A percentile compares a stretch with the other conserved stretches of the same genome.
Conservation (phyloP, 2,797 vertebrate genomes). For the Siniperca obscura region DNA sequence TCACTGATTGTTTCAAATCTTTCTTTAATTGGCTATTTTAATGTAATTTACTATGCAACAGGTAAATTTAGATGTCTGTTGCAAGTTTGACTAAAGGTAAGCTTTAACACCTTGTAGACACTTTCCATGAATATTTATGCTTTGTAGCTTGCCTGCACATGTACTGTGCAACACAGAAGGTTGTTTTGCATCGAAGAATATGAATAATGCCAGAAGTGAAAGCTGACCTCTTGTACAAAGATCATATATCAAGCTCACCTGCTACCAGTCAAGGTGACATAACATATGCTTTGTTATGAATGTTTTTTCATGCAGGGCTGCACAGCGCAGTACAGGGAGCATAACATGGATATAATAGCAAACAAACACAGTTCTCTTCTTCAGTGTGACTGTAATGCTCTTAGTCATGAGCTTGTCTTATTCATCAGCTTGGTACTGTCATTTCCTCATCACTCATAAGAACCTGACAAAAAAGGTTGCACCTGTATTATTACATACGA, state of each 20-base stretch:
- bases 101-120: constrained; percentile 54
- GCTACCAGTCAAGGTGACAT: constrained; percentile 56
- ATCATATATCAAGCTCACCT: constrained; percentile 67
- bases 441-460: background rate
- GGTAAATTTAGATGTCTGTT: constrained; percentile 48
- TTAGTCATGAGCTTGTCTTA: background rate
- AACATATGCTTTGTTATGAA: constrained; percentile 51
- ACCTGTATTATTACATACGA: background rate
- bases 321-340: background rate
- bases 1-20: background rate
- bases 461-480: background rate
- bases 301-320: constrained; percentile 29
- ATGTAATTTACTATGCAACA: constrained; percentile 43
- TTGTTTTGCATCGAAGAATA: constrained; percentile 66
- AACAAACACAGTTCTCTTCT: constrained; percentile 9
- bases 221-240: constrained; percentile 70
- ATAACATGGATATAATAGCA: background rate
- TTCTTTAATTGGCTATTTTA: background rate
- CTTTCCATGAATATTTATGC: constrained; percentile 63
- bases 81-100: constrained; percentile 41
- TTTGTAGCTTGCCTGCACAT: constrained; percentile 36
- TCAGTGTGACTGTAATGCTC: background rate
- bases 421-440: background rate
- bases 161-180: constrained; percentile 55
- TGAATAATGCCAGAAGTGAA: constrained; percentile 67